Percentiles rank a stretch among this genome's conserved stretches.
Evolutionary conservation across 2,113 vertebrate species (phyloP).

Genomic region (Atractosteus spatula): DNA sequence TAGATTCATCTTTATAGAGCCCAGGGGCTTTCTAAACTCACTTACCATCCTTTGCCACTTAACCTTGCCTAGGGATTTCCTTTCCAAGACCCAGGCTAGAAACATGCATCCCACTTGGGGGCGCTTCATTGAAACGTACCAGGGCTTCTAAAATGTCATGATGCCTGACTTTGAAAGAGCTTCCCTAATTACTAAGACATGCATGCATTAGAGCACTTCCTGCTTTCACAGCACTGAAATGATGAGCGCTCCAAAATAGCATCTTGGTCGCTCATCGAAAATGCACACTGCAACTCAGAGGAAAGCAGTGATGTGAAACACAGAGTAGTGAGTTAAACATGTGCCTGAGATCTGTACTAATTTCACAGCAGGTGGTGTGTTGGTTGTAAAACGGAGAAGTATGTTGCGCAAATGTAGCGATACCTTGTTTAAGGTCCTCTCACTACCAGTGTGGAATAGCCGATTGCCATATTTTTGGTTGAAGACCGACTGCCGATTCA

Average conservation of each 20-base stretch:
- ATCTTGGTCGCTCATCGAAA: constrained; percentile 2
- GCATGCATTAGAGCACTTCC: neutral
- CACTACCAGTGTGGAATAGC: too few relatives aligned
- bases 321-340: constrained; percentile 1
- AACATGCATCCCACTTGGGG: neutral
- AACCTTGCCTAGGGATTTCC: neutral
- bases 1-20: neutral
- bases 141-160: neutral
- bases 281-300: neutral
- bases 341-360: neutral
- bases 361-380: neutral
- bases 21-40: neutral
- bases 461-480: too few relatives aligned
- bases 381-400: too few relatives aligned
- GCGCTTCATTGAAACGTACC: neutral
- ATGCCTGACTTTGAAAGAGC: neutral
- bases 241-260: neutral
- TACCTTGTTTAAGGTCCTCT: too few relatives aligned
- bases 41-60: neutral
- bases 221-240: neutral
- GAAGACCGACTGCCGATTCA: too few relatives aligned
- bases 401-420: too few relatives aligned
- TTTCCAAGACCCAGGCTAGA: too few relatives aligned
- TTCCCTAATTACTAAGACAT: constrained; percentile 1
- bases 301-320: neutral